Evolutionary conservation across 2,113 vertebrate genomes (phyloP).

Genomic region (Excalfactoria chinensis): DNA sequence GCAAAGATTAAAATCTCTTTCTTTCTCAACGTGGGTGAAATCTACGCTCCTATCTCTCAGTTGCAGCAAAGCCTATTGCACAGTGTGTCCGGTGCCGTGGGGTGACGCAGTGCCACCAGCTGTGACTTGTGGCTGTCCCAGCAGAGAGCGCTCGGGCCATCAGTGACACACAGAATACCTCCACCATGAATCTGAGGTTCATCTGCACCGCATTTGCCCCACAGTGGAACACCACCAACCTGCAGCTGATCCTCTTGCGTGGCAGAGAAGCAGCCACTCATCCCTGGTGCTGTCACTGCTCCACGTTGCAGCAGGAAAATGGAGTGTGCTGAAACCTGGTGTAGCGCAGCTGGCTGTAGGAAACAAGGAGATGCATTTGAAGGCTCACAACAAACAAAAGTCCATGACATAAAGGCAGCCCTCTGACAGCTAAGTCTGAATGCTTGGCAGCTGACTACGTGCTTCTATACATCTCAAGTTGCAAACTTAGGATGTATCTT

Average conservation of each 20-base stretch:
- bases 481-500: not conserved
- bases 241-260: accelerated
- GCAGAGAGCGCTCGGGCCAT: not conserved
- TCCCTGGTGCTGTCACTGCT: not conserved
- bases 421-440: not conserved
- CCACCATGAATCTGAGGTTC: not conserved
- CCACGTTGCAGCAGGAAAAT: not conserved
- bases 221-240: not conserved
- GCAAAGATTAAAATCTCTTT: conserved; percentile 58
- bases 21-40: conserved; percentile 60
- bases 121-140: not conserved
- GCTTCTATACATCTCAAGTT: not conserved
- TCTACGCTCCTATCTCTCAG: not conserved
- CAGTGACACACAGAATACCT: accelerated
- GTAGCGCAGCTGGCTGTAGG: not conserved
- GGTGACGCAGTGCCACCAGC: not conserved
- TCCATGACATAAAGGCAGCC: not conserved
- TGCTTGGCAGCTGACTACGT: not conserved
- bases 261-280: not conserved
- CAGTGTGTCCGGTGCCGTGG: not conserved
- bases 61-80: conserved; percentile 16
- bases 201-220: not conserved
- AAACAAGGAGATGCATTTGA: accelerated
- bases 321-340: not conserved
- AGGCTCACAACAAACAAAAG: not conserved